Evolutionary conservation across 2,113 vertebrate genomes (phyloP).

Genomic region (Corythoichthys intestinalis): DNA sequence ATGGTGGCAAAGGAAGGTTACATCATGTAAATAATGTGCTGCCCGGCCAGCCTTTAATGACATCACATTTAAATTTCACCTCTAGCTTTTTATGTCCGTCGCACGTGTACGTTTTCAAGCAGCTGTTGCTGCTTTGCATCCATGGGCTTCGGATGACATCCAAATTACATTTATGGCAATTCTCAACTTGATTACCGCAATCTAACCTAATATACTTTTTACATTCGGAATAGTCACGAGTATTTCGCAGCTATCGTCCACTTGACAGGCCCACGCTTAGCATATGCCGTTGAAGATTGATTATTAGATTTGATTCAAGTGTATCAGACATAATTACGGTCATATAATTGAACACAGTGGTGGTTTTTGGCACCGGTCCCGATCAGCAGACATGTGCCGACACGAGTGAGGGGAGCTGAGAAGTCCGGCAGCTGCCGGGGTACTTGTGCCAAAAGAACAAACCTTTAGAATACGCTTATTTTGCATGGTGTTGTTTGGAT

Average conservation of each 20-base stretch:
- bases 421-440: conserved; percentile 64
- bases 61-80: conserved; percentile 56
- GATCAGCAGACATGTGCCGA: conserved; percentile 59
- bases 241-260: conserved; percentile 35
- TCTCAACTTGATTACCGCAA: conserved; percentile 53
- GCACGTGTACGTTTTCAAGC: conserved; percentile 15
- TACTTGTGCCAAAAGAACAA: conserved; percentile 40
- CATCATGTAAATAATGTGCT: conserved; percentile 66
- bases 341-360: conserved; percentile 68
- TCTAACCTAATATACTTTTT: conserved; percentile 52
- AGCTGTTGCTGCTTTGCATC: conserved; percentile 40
- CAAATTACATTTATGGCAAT: conserved; percentile 60
- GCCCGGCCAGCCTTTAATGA: conserved; percentile 60
- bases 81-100: conserved; percentile 36
- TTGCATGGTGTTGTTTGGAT: conserved; percentile 64
- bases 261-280: conserved; percentile 55
- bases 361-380: conserved; percentile 58
- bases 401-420: conserved; percentile 50
- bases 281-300: conserved; percentile 67
- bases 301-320: conserved; percentile 66
- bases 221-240: conserved; percentile 28
- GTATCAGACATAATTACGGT: conserved; percentile 62
- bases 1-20: conserved; percentile 63
- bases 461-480: conserved; percentile 30
- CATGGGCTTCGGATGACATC: conserved; percentile 44